phyloP scores from a whole-genome alignment of 2,888 invertebrate genomes.

The Dione vanillae region DNA sequence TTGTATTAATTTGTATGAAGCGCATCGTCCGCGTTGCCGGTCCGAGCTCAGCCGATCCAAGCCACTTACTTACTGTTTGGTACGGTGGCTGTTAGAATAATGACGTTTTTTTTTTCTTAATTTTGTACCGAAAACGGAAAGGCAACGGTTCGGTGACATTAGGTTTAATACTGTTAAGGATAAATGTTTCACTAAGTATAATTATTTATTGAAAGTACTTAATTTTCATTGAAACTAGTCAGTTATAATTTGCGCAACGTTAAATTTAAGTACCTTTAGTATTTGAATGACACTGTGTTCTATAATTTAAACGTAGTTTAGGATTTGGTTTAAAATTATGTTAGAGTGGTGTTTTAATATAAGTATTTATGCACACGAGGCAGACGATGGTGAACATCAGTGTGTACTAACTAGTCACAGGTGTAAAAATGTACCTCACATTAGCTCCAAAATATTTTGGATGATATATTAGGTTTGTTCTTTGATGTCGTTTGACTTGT shows the following conservation, averaged over 20 bases:
- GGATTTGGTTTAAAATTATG: slow-evolving; percentile 80
- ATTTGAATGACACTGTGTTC: slow-evolving; percentile 77
- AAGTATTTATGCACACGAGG: slow-evolving; percentile 66
- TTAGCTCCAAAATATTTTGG: slow-evolving; percentile 49
- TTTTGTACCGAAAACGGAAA: slow-evolving; percentile 23
- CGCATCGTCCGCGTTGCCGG: slow-evolving; percentile 35
- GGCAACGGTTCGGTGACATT: slow-evolving; percentile 39
- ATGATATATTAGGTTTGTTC: slow-evolving; percentile 7
- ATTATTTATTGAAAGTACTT: slow-evolving; percentile 84
- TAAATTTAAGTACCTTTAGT: slow-evolving; percentile 78
- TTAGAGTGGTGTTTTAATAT: slow-evolving; percentile 81
- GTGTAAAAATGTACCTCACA: slow-evolving; percentile 67
- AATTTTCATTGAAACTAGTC: slow-evolving; percentile 84
- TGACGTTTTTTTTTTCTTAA: slow-evolving; percentile 12
- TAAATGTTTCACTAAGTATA: slow-evolving; percentile 81
- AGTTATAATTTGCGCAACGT: slow-evolving; percentile 84
- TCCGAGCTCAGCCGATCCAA: slow-evolving; percentile 24
- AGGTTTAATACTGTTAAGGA: slow-evolving; percentile 70
- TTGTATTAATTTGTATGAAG: slow-evolving; percentile 64
- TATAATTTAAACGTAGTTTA: slow-evolving; percentile 80
- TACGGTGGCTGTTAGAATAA: slow-evolving; percentile 22
- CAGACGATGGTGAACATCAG: slow-evolving; percentile 66
- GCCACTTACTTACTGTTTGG: slow-evolving; percentile 14
- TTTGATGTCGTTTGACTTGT: background rate
- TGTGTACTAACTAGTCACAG: slow-evolving; percentile 81